Conservation (phyloP, 1,140 invertebrate genomes). For the Bombus impatiens region DNA sequence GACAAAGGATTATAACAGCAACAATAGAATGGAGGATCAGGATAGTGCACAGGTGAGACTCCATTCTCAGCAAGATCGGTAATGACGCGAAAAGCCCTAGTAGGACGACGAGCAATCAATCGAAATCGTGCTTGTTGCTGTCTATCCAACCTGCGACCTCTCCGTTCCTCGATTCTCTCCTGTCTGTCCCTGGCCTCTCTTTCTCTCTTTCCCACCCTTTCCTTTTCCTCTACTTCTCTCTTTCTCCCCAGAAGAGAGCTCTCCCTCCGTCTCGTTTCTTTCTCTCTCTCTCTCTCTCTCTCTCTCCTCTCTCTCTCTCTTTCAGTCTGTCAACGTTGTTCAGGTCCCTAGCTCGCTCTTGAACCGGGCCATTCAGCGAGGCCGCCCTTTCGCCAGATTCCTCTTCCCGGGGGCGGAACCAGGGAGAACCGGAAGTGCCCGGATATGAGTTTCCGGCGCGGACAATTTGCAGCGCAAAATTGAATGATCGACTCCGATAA, state of each 20-base stretch:
- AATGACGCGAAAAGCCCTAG: slow-evolving; percentile 18
- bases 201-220: background rate
- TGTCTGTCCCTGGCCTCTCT: background rate
- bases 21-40: too few species aligned
- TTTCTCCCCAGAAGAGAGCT: background rate
- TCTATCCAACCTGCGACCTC: slow-evolving; percentile 12
- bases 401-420: slow-evolving; percentile 68
- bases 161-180: slow-evolving; percentile 23
- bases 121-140: slow-evolving; percentile 77
- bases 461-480: slow-evolving; percentile 80
- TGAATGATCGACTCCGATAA: slow-evolving; percentile 81
- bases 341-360: background rate
- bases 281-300: background rate
- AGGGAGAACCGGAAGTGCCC: slow-evolving; percentile 80
- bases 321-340: background rate
- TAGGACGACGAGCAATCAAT: slow-evolving; percentile 50
- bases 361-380: slow-evolving; percentile 47
- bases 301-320: background rate
- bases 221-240: background rate
- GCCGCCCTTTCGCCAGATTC: slow-evolving; percentile 57
- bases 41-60: background rate
- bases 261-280: background rate
- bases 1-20: background rate
- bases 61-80: background rate
- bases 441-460: slow-evolving; percentile 83